Base-by-base conservation (phyloP, 2,888 invertebrate genomes). In the Catocala nupta region DNA sequence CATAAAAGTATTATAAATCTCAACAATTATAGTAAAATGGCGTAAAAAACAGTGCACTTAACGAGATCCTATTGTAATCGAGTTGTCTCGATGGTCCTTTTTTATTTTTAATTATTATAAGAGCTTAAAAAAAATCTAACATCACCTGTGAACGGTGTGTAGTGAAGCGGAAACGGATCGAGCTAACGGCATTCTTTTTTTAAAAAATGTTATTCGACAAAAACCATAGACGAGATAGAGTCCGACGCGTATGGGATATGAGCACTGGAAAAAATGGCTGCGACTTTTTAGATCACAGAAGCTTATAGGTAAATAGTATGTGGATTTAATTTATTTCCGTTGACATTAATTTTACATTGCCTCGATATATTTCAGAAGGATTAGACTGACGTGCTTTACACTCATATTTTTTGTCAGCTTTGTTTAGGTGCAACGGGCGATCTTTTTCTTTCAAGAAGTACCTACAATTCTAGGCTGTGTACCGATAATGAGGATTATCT, bases 131-230 rank as follows among this genome's bases (percentile, higher is more conserved):
- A 87, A 91, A 88, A 87, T 81, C 88, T 90, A 87, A 81, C 88
- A 87, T 90, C 92, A 93, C 92, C 92, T 91, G 92, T 92, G 90
- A 83, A 86, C 88, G 87, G 82, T 83, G 91, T 83, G 89, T 88
- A 92, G 86, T 89, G 86, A 86, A 86, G 92, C 93, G 92, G 92
- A 93, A 93, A 93, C 87, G 89, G 87, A 91, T 90, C 86, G 86
- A 87, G 81, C 87, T 93, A 93, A 93, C 93, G 93, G 92, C 74
- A 83, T 80, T 68, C 85, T 87, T 90, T 89, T 92, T 78, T 84
- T 80, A 75, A 78, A 75, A 78, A 83, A 87, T 85, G 13, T 86
- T 86, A 85, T 85, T 80, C 81, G 73, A 91, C 87, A 93, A 91
- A 92, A 90, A 91, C 85, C 79, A 75, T 84, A 78, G 87, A 90